Evolutionary conservation across 2,113 vertebrate species (phyloP), one percentile per base, ranked within the genome.

Genomic region (Chaenogobius annularis): DNA sequence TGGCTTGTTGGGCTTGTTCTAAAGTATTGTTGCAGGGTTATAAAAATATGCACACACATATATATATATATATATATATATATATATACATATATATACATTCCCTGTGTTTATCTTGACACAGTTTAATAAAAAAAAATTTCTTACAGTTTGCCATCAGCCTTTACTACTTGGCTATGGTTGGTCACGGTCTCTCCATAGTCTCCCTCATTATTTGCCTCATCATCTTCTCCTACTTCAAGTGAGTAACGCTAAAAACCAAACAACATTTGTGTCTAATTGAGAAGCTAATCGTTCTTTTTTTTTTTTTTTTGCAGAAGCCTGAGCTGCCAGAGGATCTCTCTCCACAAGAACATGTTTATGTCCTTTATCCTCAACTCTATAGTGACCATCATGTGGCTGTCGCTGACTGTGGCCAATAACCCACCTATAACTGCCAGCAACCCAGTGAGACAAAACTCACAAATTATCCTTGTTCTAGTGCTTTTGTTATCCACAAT

Each of bases 261-360:
- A 66, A 12, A 47, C 10, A n/a, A 20, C 5, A n/a, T 40, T n/a
- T 63, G 10, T 10, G 19, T 43, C 3, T 63, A n/a, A 37, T 12
- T 17, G 43, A 55, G 6, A 10, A 20, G 14, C 50, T 17, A 8
- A 11, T 10, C 6, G 8, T 68, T 4, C 26, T 31, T 54, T 17
- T 13, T 48, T 5, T 59, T 10, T 55, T 31, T 72, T 43, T 79
- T 50, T 47, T 69, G 7, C 78, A 95, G 93, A 73, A 94, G 86
- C 81, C 87, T 95, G 10, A 94, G 93, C 87, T 95, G 94, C 80
- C 93, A 95, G 90, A 88, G 94, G 55, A 91, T 94, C 73, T 93
- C 93, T 43, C 91, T 95, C 48, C 94, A 95, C 77, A 95, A 95
- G 85, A 95, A 93, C 88, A 93, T 87, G 85, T 94, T 95, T 63